Evolutionary conservation across 2,888 invertebrate species (phyloP), one percentile per base, ranked within the genome.

Genomic region (Eumerus sabulonum): DNA sequence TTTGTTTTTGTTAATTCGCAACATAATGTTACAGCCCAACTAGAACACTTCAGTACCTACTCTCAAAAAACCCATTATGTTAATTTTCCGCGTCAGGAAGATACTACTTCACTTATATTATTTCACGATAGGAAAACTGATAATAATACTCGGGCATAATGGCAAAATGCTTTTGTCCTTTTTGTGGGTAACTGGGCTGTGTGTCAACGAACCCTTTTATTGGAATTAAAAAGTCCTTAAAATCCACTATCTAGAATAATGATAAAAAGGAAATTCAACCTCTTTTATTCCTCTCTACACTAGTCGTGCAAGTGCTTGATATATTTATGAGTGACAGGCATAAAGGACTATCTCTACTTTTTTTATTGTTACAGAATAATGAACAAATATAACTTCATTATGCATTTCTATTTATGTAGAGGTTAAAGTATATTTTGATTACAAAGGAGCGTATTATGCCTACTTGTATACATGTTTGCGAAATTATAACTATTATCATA

Each of bases 181-280:
- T 77, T 72, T 77, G 67, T 77, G 77, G 72, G 72, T 77, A 77
- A 77, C 57, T 77, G 72, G 77, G 72, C 72, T 73, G 77, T 67
- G 68, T 68, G 77, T 77, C 77, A 63, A 72, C 77, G 77, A 72
- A 77, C 77, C 77, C 77, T 77, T 72, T 77, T 77, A 77, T 72
- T 67, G 72, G 72, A 72, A 77, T 77, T 77, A 77, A 77, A 77
- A 77, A 77, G 66, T 72, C 77, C 72, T 77, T 77, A 67, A 77
- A 77, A 72, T 77, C 63, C 70, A 76, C 76, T 70, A 76, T 67
- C 45, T 77, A 40, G 59, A 76, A 71, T 74, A 50, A 38, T 42
- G 53, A 62, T 50, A 44, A 57, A 40, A 12, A 18, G 40, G 19
- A 51, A 40, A 76, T 70, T 47, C 70, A 76, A 47, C 62, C 68